Conservation (phyloP, 2,113 vertebrate genomes). For the Vicugna pacos region DNA sequence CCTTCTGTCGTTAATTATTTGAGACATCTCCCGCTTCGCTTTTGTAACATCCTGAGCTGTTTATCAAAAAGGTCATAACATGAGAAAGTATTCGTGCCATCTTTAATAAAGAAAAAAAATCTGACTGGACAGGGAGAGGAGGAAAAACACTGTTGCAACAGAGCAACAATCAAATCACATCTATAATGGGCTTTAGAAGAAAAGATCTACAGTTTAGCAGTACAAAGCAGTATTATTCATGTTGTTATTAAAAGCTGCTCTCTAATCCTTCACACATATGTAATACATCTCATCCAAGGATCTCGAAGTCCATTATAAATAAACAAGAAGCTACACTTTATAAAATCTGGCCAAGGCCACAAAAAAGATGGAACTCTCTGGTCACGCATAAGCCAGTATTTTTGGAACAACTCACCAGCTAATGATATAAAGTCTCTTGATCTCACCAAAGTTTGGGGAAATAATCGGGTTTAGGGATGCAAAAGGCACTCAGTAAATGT, state of each 20-base stretch:
- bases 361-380: slow-evolving; percentile 74
- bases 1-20: slow-evolving; percentile 81
- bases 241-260: slow-evolving; percentile 78
- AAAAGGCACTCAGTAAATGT: slow-evolving; percentile 29
- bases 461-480: not conserved
- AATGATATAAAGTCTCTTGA: slow-evolving; percentile 48
- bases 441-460: slow-evolving; percentile 55
- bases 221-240: slow-evolving; percentile 81
- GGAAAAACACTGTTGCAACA: slow-evolving; percentile 76
- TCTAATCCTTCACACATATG: slow-evolving; percentile 80
- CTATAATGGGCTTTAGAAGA: slow-evolving; percentile 79
- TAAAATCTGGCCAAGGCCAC: slow-evolving; percentile 68
- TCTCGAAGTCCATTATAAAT: slow-evolving; percentile 78
- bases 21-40: slow-evolving; percentile 82
- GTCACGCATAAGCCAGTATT: slow-evolving; percentile 55
- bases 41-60: slow-evolving; percentile 84
- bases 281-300: slow-evolving; percentile 75
- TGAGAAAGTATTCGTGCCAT: slow-evolving; percentile 84
- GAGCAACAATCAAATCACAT: slow-evolving; percentile 76
- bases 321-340: slow-evolving; percentile 73
- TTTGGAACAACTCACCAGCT: slow-evolving; percentile 50
- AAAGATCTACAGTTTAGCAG: slow-evolving; percentile 78
- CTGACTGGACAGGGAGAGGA: slow-evolving; percentile 72
- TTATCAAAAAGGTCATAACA: slow-evolving; percentile 85
- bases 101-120: slow-evolving; percentile 83